Evolutionary conservation across 1,140 invertebrate species (phyloP), one percentile per base, ranked within the genome.

Genomic region (Maniola jurtina): DNA sequence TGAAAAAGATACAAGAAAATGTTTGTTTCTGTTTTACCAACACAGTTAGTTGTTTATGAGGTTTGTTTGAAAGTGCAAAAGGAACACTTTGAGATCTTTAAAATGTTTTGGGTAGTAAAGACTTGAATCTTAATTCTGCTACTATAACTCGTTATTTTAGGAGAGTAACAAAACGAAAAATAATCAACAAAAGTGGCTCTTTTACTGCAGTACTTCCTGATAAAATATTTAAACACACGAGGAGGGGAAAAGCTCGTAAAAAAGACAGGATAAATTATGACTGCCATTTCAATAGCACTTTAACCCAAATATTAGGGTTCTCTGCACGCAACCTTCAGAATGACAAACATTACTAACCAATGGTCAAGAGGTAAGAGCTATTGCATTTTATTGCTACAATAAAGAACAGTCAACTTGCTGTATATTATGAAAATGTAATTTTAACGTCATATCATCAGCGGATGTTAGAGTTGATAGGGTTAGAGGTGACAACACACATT

Each of bases 311-410:
- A 55, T 56, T 56, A 40, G 62, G 67, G 67, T 60, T 60, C 34
- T 14, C 10, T 36, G 34, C 62, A 69, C 62, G 62, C 67, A 40
- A 69, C 35, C 45, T 61, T 54, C 56, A 47, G 14, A 52, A 38
- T 10, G 15, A n/a, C 47, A 25, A 36, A 45, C 36, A 66, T 55
- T 34, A 55, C 52, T 16, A 33, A 36, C 13, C 64, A 65, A 50
- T 59, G 63, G 15, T 34, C 54, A 64, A 57, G 14, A 58, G 34
- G 16, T 2, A 52, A 33, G n/a, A 13, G 47, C 36, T 38, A 63
- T 68, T 64, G 52, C 15, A 45, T 36, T 68, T 68, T 68, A 68
- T 68, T 63, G 59, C 60, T 33, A n/a, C 38, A 59, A 34, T 40
- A 33, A 58, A 25, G 56, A n/a, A 59, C 42, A 25, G 36, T 25